phyloP scores from a whole-genome alignment of 2,888 invertebrate genomes.

The Agonopterix alstromeriana region DNA sequence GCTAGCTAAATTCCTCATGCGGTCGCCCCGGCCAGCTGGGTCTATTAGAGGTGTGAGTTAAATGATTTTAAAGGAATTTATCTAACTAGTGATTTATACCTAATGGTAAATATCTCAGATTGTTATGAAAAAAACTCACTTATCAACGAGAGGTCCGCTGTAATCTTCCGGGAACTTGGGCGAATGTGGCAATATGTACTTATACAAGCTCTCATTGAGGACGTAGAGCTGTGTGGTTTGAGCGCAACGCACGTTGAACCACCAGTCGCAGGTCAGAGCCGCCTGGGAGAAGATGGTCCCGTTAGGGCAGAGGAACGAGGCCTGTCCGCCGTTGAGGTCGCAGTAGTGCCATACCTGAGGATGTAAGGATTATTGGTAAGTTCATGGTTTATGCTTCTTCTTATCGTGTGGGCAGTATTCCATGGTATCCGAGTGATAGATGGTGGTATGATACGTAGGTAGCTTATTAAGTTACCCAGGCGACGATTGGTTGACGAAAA shows the following conservation, averaged over 20 bases:
- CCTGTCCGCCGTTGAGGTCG: conserved; percentile 92
- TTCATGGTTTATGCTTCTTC: too few species aligned
- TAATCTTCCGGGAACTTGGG: conserved; percentile 95
- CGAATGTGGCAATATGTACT: conserved; percentile 89
- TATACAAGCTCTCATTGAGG: conserved; percentile 91
- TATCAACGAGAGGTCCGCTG: conserved; percentile 91
- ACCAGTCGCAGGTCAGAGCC: conserved; percentile 93
- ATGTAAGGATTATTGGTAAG: not conserved
- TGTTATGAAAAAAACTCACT: conserved; percentile 63
- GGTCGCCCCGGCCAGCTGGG: too few species aligned
- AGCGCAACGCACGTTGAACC: conserved; percentile 93
- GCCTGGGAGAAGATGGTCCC: conserved; percentile 95
- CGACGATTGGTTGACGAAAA: too few species aligned
- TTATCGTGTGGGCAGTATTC: too few species aligned
- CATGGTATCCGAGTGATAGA: too few species aligned
- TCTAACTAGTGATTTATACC: too few species aligned
- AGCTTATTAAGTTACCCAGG: too few species aligned
- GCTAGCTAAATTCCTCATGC: too few species aligned
- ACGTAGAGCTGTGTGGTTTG: conserved; percentile 91
- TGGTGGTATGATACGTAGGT: too few species aligned
- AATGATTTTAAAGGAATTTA: too few species aligned
- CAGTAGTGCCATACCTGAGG: conserved; percentile 93
- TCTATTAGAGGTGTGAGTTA: too few species aligned
- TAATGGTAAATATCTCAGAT: too few species aligned
- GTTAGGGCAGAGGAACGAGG: conserved; percentile 92